Conservation (phyloP, 2,888 invertebrate species). For the Sarcophaga caerulescens region DNA sequence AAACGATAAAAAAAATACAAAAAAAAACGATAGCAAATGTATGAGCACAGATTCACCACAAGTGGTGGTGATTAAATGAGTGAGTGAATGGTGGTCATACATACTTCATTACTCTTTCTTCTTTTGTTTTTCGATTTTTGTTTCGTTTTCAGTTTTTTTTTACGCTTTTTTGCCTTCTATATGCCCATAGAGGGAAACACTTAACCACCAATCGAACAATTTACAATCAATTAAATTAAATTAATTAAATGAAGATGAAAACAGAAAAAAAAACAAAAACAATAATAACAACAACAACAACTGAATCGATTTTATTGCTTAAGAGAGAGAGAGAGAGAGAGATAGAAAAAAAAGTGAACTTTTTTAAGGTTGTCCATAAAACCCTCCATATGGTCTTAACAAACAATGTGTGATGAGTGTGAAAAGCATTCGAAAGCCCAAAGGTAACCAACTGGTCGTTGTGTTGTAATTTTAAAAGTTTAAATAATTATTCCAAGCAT, state of each 20-base stretch:
- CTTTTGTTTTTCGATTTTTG: conserved; percentile 4
- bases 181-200: conserved; percentile 43
- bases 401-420: conserved; percentile 21
- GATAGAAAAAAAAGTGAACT: conserved; percentile 1
- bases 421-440: conserved; percentile 5
- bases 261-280: not conserved
- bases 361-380: not conserved
- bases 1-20: conserved; percentile 35
- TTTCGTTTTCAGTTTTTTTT: conserved; percentile 8
- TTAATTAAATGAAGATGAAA: conserved; percentile 58
- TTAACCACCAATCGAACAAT: conserved; percentile 45
- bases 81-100: conserved; percentile 40
- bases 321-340: not conserved
- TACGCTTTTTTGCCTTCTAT: not conserved
- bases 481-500: conserved; percentile 26
- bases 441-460: conserved; percentile 19
- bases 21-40: not conserved
- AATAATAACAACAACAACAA: too few species aligned
- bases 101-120: conserved; percentile 39
- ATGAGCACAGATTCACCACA: conserved; percentile 35
- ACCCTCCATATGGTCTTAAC: not conserved
- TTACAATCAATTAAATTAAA: conserved; percentile 68
- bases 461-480: not conserved
- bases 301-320: not conserved
- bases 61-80: conserved; percentile 48